Conservation (phyloP, 2,113 vertebrate genomes). For the Motacilla tschutschensis region DNA sequence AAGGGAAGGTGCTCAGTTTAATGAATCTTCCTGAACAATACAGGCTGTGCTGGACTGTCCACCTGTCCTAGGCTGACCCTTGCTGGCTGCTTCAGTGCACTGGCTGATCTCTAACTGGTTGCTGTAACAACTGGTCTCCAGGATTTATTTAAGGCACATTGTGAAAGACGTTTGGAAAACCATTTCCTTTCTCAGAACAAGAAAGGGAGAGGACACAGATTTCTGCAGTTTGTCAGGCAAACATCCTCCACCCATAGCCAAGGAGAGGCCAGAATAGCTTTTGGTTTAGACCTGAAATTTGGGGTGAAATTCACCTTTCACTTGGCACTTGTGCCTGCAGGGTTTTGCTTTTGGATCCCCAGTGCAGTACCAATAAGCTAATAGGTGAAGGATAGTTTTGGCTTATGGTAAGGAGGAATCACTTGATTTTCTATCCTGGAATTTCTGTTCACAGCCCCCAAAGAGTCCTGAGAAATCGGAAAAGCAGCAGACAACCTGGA, state of each 20-base stretch:
- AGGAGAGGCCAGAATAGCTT: not conserved
- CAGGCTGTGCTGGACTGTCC: not conserved
- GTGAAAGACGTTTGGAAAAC: not conserved
- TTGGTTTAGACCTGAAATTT: not conserved
- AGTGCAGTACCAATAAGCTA: not conserved
- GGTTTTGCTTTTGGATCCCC: not conserved
- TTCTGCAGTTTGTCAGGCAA: not conserved
- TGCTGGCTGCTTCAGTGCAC: not conserved
- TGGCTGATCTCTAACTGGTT: not conserved
- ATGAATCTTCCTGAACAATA: not conserved
- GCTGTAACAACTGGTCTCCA: not conserved
- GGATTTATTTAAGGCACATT: not conserved
- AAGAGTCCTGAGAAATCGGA: not conserved
- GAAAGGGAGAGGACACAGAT: not conserved
- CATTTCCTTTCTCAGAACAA: not conserved
- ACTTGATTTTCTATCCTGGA: not conserved
- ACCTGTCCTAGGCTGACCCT: conserved; percentile 9
- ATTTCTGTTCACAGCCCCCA: not conserved
- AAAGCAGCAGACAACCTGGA: not conserved
- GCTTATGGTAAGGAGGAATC: not conserved
- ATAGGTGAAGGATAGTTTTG: not conserved
- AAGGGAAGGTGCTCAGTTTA: not conserved
- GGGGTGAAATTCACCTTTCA: not conserved
- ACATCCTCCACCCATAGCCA: not conserved
- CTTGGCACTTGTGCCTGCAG: not conserved